Base-by-base conservation (phyloP, 2,888 invertebrate species). In the Hyppa rectilinea region DNA sequence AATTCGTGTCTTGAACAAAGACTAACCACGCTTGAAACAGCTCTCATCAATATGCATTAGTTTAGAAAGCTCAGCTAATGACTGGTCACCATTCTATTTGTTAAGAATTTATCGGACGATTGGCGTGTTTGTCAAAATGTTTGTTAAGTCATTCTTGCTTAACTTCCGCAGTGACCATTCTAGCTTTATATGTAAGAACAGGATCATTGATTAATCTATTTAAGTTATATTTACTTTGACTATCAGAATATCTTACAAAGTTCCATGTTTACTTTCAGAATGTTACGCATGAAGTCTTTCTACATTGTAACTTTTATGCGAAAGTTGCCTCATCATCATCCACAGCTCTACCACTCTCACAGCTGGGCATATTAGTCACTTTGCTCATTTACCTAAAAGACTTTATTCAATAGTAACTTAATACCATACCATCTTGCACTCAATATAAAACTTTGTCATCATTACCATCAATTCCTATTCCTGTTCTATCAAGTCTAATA, bases 11-110 rank as follows among this genome's bases (percentile, higher is more conserved):
- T 68, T 26, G 55, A 56, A 78, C 84, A 85, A 79, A 71, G 63
- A 52, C 55, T 53, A 38, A n/a, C 23, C 55, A n/a, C 23, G 71
- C 38, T 60, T 59, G 49, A 29, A 38, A 68, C 50, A 47, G 38
- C 58, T 47, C 82, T 82, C 78, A 78, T 78, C 62, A 83, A 80
- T 80, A 80, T 80, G 64, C 67, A 83, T 83, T 67, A 75, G 55
- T 70, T 75, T 80, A 80, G 80, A 80, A 80, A 83, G 83, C 63
- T 61, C 31, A 29, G 58, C 56, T 68, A 80, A 80, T 83, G 75
- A 66, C 50, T 60, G 34, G 49, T 29, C 53, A 64, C 61, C 59
- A 50, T 58, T 61, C n/a, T 62, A 31, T 72, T 77, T 76, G 50
- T 52, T 26, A 7, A 58, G 40, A 61, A 71, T 61, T 64, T 71